Evolutionary conservation across 2,888 invertebrate genomes (phyloP).

Genomic region (Amphiduros pacificus): DNA sequence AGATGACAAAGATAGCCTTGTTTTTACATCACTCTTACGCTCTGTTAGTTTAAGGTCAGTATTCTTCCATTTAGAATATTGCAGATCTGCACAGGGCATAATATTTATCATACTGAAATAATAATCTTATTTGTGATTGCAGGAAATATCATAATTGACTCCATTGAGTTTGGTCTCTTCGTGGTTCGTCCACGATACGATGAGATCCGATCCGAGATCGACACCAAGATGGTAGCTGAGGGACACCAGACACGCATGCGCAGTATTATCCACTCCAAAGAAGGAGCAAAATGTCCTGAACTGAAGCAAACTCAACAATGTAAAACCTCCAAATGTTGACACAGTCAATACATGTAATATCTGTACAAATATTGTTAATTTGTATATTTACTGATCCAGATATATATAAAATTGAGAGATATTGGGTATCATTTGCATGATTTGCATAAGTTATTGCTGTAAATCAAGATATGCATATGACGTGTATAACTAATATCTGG

Average conservation of each 20-base stretch:
- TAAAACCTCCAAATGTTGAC: neutral
- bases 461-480: too few species aligned
- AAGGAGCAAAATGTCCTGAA: constrained; percentile 6
- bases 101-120: neutral
- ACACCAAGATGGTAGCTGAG: neutral
- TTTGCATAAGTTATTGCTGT: too few species aligned
- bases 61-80: neutral
- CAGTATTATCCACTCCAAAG: neutral
- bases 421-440: too few species aligned
- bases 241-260: neutral
- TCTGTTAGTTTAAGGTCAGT: neutral
- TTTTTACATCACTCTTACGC: too few species aligned
- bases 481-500: too few species aligned
- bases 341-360: too few species aligned
- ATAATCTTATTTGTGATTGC: neutral
- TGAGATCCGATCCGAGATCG: neutral
- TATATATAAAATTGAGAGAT: too few species aligned
- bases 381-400: too few species aligned
- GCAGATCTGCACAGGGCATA: neutral
- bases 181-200: neutral
- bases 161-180: constrained; percentile 14
- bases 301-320: neutral
- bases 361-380: too few species aligned
- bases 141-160: constrained; percentile 5
- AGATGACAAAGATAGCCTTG: too few species aligned